Evolutionary conservation across 2,113 vertebrate genomes (phyloP), one percentile per base, ranked within the genome.

Genomic region (Hymenochirus boettgeri): DNA sequence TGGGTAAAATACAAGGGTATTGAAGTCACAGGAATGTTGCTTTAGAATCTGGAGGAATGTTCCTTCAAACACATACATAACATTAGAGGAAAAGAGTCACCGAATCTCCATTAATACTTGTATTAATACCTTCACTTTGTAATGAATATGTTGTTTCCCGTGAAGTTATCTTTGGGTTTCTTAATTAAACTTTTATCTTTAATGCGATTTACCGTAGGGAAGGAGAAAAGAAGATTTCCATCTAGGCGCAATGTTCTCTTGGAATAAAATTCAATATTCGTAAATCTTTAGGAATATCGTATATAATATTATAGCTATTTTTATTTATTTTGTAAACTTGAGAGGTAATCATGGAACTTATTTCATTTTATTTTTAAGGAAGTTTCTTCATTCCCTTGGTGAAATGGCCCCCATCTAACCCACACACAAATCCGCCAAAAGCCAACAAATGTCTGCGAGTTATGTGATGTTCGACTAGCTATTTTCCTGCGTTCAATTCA

Each of bases 391-490:
- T 75, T 61, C 73, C 76, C 76, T 77, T 76, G n/a, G n/a, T n/a
- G 78, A 79, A 70, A 78, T 80, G 81, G 84, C 80, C 80, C 72
- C 72, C 69, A n/a, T n/a, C 76, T 78, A 76, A 77, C 75, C 72
- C 79, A 78, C 76, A 76, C 72, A 74, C 77, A 82, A 83, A 82
- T 71, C 72, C 79, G 55, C 79, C 79, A 79, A 82, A 73, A 78
- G n/a, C n/a, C 78, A 64, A 74, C 76, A 76, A n/a, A 76, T 80
- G n/a, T 73, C 78, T 83, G 76, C 61, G 46, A 69, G 72, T 72
- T 47, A 55, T 85, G 83, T 85, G 83, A 85, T 73, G 82, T 89
- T 80, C n/a, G n/a, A 86, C 39, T 15, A 7, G 17, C 39, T 42
- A 13, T n/a, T 42, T 5, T 22, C 19, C 18, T 35, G 33, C 10